Evolutionary conservation across 92 coral and sea anemone genomes (phyloP).

Genomic region (Palythoa caribaeorum): DNA sequence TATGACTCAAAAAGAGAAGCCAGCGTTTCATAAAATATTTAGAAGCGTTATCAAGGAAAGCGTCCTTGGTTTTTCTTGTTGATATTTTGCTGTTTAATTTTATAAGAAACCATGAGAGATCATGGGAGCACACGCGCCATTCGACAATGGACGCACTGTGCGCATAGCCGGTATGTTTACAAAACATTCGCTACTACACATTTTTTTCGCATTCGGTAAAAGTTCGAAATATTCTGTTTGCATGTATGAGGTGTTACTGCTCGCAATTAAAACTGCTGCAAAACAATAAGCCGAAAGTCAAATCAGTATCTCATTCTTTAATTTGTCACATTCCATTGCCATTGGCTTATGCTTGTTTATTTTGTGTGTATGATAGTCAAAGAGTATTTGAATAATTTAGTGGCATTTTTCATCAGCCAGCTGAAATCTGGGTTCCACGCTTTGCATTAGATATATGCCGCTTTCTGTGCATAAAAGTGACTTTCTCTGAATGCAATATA

Average conservation of each 20-base stretch:
- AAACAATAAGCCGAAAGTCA: slow-evolving; percentile 10
- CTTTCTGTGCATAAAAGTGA: not conserved
- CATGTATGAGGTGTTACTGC: not conserved
- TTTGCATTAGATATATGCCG: not conserved
- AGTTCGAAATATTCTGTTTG: not conserved
- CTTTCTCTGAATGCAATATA: not conserved
- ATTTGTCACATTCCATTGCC: not conserved
- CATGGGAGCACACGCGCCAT: slow-evolving; percentile 21
- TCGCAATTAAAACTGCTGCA: slow-evolving; percentile 15
- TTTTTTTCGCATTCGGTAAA: not conserved
- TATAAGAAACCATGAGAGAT: slow-evolving; percentile 12
- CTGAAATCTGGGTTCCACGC: slow-evolving; percentile 2
- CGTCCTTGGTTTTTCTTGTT: slow-evolving; percentile 36
- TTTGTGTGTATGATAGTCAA: slow-evolving; percentile 39
- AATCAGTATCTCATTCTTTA: slow-evolving; percentile 23
- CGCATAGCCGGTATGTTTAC: slow-evolving; percentile 15
- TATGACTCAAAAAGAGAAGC: slow-evolving; percentile 24
- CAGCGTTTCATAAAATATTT: slow-evolving; percentile 26
- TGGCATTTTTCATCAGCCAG: slow-evolving; percentile 24
- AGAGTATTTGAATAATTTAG: slow-evolving; percentile 36
- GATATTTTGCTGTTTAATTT: slow-evolving; percentile 26
- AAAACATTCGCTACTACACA: not conserved
- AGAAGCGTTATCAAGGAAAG: slow-evolving; percentile 31
- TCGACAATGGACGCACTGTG: not conserved
- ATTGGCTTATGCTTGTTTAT: not conserved